Conservation (phyloP, 2,797 vertebrate species). For the Poeciliopsis paucimaculata region DNA sequence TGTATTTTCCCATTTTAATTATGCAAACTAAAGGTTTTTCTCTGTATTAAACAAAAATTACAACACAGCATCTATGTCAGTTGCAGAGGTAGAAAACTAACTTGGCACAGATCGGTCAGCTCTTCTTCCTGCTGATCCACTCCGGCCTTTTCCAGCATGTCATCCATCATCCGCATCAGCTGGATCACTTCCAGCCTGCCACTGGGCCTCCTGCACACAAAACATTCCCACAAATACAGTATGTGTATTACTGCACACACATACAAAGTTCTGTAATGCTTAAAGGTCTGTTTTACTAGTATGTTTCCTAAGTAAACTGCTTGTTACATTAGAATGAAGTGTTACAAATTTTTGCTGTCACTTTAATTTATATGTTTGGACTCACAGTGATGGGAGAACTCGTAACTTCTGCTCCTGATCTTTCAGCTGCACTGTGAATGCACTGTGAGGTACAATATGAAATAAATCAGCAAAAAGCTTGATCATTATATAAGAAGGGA, state of each 20-base stretch:
- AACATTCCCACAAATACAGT: background rate
- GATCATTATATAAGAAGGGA: background rate
- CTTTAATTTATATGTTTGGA: conserved; percentile 28
- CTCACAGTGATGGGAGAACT: conserved; percentile 90
- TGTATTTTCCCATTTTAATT: background rate
- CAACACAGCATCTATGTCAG: conserved; percentile 2
- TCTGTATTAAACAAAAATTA: background rate
- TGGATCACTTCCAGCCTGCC: conserved; percentile 86
- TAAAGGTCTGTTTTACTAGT: background rate
- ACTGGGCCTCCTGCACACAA: conserved; percentile 84
- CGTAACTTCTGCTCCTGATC: conserved; percentile 84
- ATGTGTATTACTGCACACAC: background rate
- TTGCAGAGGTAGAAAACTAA: conserved; percentile 44
- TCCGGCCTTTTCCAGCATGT: conserved; percentile 88
- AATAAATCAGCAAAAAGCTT: background rate
- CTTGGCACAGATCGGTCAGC: conserved; percentile 85
- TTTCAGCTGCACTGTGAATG: conserved; percentile 88
- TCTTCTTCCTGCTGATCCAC: conserved; percentile 76
- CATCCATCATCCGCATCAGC: conserved; percentile 88
- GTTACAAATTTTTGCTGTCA: background rate
- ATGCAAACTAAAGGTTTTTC: background rate
- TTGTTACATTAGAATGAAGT: background rate
- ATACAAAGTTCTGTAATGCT: background rate
- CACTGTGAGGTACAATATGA: conserved; percentile 73
- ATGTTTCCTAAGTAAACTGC: background rate